Evolutionary conservation across 2,113 vertebrate species (phyloP), one percentile per base, ranked within the genome.

Genomic region (Boleophthalmus pectinirostris): DNA sequence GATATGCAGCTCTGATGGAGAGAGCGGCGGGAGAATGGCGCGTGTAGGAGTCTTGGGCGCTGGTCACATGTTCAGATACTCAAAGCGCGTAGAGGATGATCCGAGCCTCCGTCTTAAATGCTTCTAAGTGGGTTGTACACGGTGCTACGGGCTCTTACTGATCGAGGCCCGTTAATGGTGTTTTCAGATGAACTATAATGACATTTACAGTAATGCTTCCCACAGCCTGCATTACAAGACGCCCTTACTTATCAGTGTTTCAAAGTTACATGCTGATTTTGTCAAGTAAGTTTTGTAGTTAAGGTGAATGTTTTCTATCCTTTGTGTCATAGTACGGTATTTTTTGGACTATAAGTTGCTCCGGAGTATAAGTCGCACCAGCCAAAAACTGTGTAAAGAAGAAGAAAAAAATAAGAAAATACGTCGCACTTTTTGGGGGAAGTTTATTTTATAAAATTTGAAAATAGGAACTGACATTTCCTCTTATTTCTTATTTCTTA

Each of bases 161-260:
- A 84, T 71, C 79, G 73, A 70, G 33, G 29, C 12, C 5, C 4
- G 47, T 46, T 85, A 73, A 77, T 84, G 68, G 80, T 14, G 7
- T 66, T 75, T 69, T 68, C 49, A 69, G 71, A 69, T 75, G 66
- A 45, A 21, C 24, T 25, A 0, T 75, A 70, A 78, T 61, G 64
- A 57, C 21, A 49, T 84, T 83, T 84, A 61, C 75, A 60, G 76
- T 73, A 84, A 87, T 54, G 20, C 23, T 72, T 68, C 68, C 74
- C 35, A 66, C 33, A 68, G n/a, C 25, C 23, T 24, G 67, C 38
- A 33, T 47, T 57, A 24, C 33, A 67, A 46, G 61, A 79, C 63
- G 61, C 35, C 61, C 12, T 58, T 75, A 49, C 0, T 71, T 14
- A 47, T 75, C 71, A 63, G 23, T 46, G 45, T 29, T 45, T 66